Evolutionary conservation across 2,797 vertebrate genomes (phyloP), one percentile per base, ranked within the genome.

Genomic region (Fistularia commersonii): DNA sequence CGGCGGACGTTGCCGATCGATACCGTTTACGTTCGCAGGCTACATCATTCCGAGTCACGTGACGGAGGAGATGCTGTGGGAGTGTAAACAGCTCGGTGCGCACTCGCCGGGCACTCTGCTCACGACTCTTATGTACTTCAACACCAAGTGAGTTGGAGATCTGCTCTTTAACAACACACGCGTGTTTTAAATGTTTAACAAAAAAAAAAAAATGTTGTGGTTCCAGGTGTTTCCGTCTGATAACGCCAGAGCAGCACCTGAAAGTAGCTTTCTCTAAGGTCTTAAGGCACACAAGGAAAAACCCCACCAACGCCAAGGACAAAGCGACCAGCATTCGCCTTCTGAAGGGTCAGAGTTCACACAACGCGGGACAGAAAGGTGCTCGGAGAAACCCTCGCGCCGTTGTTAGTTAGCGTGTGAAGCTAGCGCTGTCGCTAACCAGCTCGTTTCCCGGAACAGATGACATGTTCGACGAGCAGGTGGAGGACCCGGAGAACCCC

Each of bases 11-110:
- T 12, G 13, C 12, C 4, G 11, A 53, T 23, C 7, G 6, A 5
- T 2, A 8, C 7, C 23, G 2, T 23, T 23, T 23, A 23, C 23
- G 23, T 23, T 23, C 23, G 2, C 4, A 99, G 97, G 97, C 81
- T 99, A 98, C 51, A 84, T 98, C 66, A 95, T 99, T 78, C 97
- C 97, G 76, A 98, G 95, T 90, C 96, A 99, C 1, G 96, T 99
- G 79, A 98, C 97, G 0, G 97, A 99, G 80, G 97, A 99, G 86
- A 99, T 99, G 97, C 90, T 99, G 53, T 99, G 97, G 97, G 97
- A 99, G 86, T 99, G 97, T 79, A 99, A 99, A 81, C 97, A 99
- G 84, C 91, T 99, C 7, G 97, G 97, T 52, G 97, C 97, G 63
- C 97, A 99, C 80, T 99, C 97, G 45, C 97, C 97, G 43, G 89